These are phyloP conservation scores for Tragelaphus strepsiceros DNA, from an alignment of 2,113 vertebrate genomes.

Conservation along the genomic window DNA sequence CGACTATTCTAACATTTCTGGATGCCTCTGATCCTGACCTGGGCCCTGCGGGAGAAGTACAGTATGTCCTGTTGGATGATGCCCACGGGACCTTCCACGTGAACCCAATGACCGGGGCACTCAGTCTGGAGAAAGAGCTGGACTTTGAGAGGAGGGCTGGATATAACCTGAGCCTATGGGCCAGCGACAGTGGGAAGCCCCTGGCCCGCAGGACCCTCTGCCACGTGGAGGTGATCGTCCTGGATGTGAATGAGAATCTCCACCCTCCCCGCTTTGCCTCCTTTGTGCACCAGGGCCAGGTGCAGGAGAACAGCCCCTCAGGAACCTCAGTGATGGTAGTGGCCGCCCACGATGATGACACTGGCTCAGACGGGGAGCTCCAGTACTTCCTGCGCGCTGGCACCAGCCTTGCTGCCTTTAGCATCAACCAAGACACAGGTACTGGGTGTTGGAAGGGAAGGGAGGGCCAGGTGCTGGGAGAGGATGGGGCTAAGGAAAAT, in stretches of 20 bases:
- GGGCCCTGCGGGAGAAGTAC: constrained; percentile 87
- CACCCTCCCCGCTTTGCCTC: constrained; percentile 87
- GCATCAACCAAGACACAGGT: constrained; percentile 93
- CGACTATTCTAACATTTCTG: constrained; percentile 88
- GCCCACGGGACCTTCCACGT: constrained; percentile 86
- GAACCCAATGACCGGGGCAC: constrained; percentile 85
- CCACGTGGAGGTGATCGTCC: constrained; percentile 88
- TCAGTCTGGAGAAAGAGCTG: constrained; percentile 90
- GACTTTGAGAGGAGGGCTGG: constrained; percentile 89
- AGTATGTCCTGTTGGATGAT: constrained; percentile 86
- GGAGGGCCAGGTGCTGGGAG: neutral
- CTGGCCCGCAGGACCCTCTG: constrained; percentile 90
- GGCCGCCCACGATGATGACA: constrained; percentile 87
- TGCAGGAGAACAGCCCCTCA: constrained; percentile 87
- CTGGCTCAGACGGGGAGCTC: constrained; percentile 90
- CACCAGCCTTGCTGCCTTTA: constrained; percentile 89
- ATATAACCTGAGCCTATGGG: constrained; percentile 92
- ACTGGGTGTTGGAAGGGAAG: constrained; percentile 36
- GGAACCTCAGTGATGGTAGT: constrained; percentile 87
- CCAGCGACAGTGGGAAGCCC: constrained; percentile 89
- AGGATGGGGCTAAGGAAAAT: neutral
- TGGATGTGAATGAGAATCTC: constrained; percentile 96
- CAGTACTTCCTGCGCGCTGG: constrained; percentile 91
- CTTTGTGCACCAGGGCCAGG: constrained; percentile 87
- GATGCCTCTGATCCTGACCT: constrained; percentile 91